Evolutionary conservation across 2,797 vertebrate species (phyloP).

Genomic region (Martes flavigula): DNA sequence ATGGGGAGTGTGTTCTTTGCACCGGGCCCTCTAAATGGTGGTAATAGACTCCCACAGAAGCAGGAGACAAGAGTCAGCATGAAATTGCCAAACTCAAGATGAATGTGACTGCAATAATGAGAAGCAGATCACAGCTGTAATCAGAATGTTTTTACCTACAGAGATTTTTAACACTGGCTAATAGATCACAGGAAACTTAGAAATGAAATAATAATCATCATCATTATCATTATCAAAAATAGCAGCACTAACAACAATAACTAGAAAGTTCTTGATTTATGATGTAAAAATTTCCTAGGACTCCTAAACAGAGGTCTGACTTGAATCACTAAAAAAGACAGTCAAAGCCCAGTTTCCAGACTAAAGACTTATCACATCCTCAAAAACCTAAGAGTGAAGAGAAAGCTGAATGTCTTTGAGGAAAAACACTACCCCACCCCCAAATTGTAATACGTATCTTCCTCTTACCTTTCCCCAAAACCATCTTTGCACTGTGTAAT

Average conservation of each 20-base stretch:
- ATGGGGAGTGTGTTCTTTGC: background rate
- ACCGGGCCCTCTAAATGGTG: background rate
- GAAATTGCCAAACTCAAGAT: background rate
- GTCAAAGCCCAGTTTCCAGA: background rate
- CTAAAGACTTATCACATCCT: background rate
- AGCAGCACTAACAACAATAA: background rate
- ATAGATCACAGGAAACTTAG: background rate
- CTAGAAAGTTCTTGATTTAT: background rate
- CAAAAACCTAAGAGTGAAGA: background rate
- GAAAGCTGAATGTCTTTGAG: background rate
- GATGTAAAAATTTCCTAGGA: background rate
- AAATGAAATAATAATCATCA: background rate
- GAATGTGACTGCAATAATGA: background rate
- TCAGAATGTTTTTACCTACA: background rate
- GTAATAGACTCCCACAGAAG: background rate
- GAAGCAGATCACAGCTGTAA: background rate
- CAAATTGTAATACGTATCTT: background rate
- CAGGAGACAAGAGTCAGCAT: background rate
- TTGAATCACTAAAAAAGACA: background rate
- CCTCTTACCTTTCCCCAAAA: background rate
- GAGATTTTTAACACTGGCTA: background rate
- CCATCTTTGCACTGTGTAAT: background rate
- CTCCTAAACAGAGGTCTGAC: background rate
- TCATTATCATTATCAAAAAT: background rate
- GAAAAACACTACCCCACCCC: fast-evolving